Percentiles rank a stretch among this genome's conserved stretches.
Evolutionary conservation across 2,797 vertebrate species (phyloP).

Genomic region (Sebastiscus albofasciatus): DNA sequence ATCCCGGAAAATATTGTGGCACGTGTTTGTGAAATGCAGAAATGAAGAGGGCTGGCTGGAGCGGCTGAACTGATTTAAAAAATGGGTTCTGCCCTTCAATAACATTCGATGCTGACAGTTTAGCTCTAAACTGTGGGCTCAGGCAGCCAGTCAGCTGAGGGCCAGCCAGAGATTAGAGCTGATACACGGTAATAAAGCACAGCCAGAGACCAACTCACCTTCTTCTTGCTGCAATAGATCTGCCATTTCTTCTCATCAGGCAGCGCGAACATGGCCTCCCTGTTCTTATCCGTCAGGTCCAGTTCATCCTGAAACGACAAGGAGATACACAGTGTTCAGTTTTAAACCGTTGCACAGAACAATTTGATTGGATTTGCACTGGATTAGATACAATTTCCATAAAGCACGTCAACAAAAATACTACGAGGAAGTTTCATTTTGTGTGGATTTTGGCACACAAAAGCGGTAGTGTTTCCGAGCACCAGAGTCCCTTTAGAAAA

Average conservation of each 20-base stretch:
- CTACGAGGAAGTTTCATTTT: background rate
- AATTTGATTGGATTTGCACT: background rate
- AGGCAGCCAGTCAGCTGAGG: conserved; percentile 41
- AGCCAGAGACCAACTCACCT: conserved; percentile 82
- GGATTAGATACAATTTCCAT: background rate
- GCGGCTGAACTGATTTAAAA: conserved; percentile 25
- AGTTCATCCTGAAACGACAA: conserved; percentile 89
- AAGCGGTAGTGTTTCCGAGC: background rate
- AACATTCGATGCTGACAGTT: conserved; percentile 45
- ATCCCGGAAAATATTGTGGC: conserved; percentile 1
- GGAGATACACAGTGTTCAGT: background rate
- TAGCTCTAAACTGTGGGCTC: conserved; percentile 43
- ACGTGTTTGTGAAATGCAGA: conserved; percentile 38
- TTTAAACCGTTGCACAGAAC: background rate
- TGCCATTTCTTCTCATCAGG: conserved; percentile 99
- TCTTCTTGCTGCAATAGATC: conserved; percentile 99
- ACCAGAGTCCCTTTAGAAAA: background rate
- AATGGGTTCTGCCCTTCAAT: conserved; percentile 27
- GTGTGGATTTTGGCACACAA: background rate
- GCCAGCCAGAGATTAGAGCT: conserved; percentile 47
- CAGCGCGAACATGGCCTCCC: conserved; percentile 96
- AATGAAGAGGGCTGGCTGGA: conserved; percentile 22
- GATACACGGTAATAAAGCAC: conserved; percentile 8
- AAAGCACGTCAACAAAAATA: background rate
- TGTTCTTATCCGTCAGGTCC: conserved; percentile 97